These are phyloP conservation scores for Bembecia ichneumoniformis DNA, from an alignment of 2,888 invertebrate genomes.

Conservation along the genomic window DNA sequence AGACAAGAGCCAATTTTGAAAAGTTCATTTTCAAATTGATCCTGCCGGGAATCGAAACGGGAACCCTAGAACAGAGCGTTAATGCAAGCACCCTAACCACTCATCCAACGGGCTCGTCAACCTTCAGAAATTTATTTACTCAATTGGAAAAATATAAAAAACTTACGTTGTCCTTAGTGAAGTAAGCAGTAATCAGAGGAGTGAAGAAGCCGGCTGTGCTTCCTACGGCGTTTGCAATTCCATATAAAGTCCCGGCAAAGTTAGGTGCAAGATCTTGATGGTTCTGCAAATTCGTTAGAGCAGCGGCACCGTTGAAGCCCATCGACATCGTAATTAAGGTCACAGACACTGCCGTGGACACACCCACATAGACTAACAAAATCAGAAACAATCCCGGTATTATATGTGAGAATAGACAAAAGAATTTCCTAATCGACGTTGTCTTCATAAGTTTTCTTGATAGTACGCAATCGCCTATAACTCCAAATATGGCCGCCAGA, in stretches of 20 bases:
- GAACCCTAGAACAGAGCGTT: no score
- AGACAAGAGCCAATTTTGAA: no score
- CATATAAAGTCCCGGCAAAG: conserved; percentile 83
- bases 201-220: conserved; percentile 81
- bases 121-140: no score
- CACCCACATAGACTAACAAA: conserved; percentile 73
- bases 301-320: conserved; percentile 77
- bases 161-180: conserved; percentile 70
- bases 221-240: conserved; percentile 83
- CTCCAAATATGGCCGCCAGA: conserved; percentile 79
- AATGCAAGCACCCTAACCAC: no score
- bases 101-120: no score
- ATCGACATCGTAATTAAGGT: conserved; percentile 77
- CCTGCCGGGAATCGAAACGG: no score
- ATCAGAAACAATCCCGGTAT: conserved; percentile 68
- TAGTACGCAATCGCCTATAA: conserved; percentile 76
- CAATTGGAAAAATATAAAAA: conserved; percentile 2
- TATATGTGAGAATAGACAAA: conserved; percentile 75
- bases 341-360: conserved; percentile 74
- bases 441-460: conserved; percentile 51
- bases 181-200: conserved; percentile 79
- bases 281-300: conserved; percentile 74
- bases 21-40: no score
- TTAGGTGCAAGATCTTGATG: conserved; percentile 84
- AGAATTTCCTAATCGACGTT: conserved; percentile 73